Base-by-base conservation (phyloP, 2,797 vertebrate species). In the Protosalanx chinensis region DNA sequence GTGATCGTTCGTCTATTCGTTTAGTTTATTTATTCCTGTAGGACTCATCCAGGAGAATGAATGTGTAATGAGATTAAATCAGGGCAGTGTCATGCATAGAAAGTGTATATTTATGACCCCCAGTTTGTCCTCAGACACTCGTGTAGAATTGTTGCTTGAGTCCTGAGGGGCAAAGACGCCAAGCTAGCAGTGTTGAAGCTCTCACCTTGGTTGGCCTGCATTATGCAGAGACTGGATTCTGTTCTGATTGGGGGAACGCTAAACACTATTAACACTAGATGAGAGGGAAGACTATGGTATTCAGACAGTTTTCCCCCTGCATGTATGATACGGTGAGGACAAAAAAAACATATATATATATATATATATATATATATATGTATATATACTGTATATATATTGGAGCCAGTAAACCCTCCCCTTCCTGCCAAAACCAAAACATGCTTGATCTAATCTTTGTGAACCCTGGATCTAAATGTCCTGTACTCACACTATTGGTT, bases 51-150 rank as follows among this genome's bases (percentile, higher is more conserved):
- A 71, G 59, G 56, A 51, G 41, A 66, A 41, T 64, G 6, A 61
- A 32, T 32, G 18, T 64, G 12, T 35, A 41, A 64, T 37, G 13
- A n/a, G 12, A 5, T 30, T 74, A 70, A 66, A 70, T 64, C 13
- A 0, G 4, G 62, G 59, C 46, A 68, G 53, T 53, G 75, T 65
- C 58, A 57, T 57, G 23, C 30, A 35, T 30, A 75, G 51, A 16
- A 72, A 72, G 71, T 83, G 86, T 86, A 87, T 82, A 86, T 82
- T 77, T 75, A 74, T 4, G 30, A 62, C 32, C 49, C 33, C 15
- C 63, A 2, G 60, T 18, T 51, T 62, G 12, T 77, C 58, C 68
- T 71, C 73, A 65, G 68, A 69, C 56, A 62, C 33, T 5, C 37
- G 16, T 66, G 27, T 33, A 32, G 66, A 33, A 65, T 16, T 66